Percentiles rank a stretch among this genome's conserved stretches.
phyloP scores from a whole-genome alignment of 1,140 invertebrate genomes.

The Galleria mellonella region DNA sequence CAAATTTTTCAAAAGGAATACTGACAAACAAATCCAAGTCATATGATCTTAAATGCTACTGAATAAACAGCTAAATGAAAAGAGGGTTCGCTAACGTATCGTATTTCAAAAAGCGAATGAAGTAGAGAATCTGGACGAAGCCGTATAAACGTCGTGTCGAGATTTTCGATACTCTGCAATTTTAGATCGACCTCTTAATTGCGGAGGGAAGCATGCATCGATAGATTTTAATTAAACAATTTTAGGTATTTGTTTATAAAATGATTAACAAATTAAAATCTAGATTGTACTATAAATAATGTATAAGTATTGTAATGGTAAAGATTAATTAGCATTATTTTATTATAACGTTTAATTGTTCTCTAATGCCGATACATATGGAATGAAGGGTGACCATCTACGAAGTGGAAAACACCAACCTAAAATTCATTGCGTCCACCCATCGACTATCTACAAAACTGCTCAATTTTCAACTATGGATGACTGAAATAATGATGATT shows the following conservation, averaged over 20 bases:
- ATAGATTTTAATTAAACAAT: background rate
- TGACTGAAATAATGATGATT: too few species aligned
- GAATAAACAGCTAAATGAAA: background rate
- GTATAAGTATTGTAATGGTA: too few species aligned
- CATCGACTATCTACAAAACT: too few species aligned
- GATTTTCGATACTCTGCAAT: slow-evolving; percentile 11
- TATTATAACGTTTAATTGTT: too few species aligned
- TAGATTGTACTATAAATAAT: too few species aligned
- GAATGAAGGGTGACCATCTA: too few species aligned
- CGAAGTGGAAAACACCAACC: too few species aligned
- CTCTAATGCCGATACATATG: too few species aligned
- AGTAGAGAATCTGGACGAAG: slow-evolving; percentile 10
- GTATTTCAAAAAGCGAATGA: slow-evolving; percentile 9
- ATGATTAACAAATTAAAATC: background rate
- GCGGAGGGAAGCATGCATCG: slow-evolving; percentile 8
- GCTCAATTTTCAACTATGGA: too few species aligned
- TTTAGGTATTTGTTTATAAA: background rate
- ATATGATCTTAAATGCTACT: too few species aligned
- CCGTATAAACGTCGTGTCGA: slow-evolving; percentile 9
- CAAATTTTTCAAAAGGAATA: slow-evolving; percentile 1
- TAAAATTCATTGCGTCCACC: too few species aligned
- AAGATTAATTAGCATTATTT: too few species aligned
- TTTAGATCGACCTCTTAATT: background rate
- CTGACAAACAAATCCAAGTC: background rate
- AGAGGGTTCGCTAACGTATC: slow-evolving; percentile 1